Evolutionary conservation across 92 coral and sea anemone genomes (phyloP).

Genomic region (Virgularia gustaviana): DNA sequence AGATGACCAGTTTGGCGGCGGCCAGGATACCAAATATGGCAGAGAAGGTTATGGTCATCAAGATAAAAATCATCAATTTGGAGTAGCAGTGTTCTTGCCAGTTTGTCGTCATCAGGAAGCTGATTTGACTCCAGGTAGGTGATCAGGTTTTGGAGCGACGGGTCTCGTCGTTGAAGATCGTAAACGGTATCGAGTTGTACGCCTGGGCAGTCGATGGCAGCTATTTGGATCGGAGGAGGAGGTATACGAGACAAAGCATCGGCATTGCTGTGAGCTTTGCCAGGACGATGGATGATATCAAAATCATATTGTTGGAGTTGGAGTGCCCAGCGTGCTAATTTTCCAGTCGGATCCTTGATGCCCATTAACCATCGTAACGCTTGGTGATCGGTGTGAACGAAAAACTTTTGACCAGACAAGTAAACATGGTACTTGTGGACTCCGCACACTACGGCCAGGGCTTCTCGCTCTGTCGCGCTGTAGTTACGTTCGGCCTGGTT

Average conservation of each 20-base stretch:
- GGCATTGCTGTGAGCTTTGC: neutral
- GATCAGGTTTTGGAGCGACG: slow-evolving; percentile 1
- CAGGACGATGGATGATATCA: neutral
- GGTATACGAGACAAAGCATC: neutral
- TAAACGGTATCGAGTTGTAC: neutral
- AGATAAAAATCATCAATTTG: slow-evolving; percentile 34
- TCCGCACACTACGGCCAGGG: neutral
- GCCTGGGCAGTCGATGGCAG: neutral
- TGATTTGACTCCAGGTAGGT: slow-evolving; percentile 29
- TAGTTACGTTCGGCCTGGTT: neutral
- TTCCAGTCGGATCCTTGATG: neutral
- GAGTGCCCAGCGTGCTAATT: neutral
- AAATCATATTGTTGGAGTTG: neutral
- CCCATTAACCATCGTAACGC: neutral
- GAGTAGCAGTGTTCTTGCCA: slow-evolving; percentile 32
- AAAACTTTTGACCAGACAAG: neutral
- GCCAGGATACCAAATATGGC: slow-evolving; percentile 3
- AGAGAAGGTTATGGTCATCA: slow-evolving; percentile 8
- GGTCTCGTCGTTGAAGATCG: slow-evolving; percentile 43
- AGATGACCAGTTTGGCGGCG: neutral
- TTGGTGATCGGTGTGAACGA: neutral
- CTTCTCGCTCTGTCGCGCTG: neutral
- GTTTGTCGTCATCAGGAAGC: slow-evolving; percentile 20
- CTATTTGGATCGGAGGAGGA: neutral
- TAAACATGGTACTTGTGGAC: neutral